phyloP scores from a whole-genome alignment of 2,113 vertebrate genomes.

The Sciurus niger region DNA sequence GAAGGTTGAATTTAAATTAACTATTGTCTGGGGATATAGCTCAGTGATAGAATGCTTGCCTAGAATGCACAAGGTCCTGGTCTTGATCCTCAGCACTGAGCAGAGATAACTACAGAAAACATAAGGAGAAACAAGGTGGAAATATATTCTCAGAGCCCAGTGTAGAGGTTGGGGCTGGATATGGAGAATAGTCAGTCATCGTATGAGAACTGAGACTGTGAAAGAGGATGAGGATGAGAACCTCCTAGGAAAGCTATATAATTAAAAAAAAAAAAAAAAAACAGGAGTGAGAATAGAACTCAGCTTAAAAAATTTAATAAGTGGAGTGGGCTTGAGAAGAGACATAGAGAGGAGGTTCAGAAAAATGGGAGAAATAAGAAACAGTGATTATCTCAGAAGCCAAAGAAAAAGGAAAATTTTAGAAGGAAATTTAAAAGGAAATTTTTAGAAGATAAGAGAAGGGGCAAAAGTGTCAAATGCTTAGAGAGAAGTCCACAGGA shows the following conservation, averaged over 20 bases:
- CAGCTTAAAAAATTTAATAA: not conserved
- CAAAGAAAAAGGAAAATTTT: not conserved
- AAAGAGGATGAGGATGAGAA: not conserved
- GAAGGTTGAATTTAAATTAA: constrained; percentile 33
- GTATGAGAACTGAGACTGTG: not conserved
- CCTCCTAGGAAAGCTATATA: not conserved
- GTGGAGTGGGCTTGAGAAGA: not conserved
- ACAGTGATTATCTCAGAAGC: not conserved
- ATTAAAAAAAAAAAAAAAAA: not conserved
- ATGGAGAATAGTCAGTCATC: not conserved
- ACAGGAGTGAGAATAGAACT: not conserved
- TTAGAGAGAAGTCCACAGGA: not conserved
- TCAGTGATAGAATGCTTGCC: not conserved
- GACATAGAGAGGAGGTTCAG: not conserved
- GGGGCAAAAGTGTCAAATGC: constrained; percentile 15
- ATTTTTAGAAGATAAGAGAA: not conserved
- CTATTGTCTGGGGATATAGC: not conserved
- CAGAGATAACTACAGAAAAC: not conserved
- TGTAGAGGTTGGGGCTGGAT: not conserved
- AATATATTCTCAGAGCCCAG: not conserved
- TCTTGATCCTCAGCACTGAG: not conserved
- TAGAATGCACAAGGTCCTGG: not conserved
- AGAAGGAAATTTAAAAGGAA: not conserved
- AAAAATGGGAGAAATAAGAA: not conserved
- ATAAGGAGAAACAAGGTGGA: not conserved